Conservation (phyloP, 1,140 invertebrate species). For the Vollenhovia emeryi region DNA sequence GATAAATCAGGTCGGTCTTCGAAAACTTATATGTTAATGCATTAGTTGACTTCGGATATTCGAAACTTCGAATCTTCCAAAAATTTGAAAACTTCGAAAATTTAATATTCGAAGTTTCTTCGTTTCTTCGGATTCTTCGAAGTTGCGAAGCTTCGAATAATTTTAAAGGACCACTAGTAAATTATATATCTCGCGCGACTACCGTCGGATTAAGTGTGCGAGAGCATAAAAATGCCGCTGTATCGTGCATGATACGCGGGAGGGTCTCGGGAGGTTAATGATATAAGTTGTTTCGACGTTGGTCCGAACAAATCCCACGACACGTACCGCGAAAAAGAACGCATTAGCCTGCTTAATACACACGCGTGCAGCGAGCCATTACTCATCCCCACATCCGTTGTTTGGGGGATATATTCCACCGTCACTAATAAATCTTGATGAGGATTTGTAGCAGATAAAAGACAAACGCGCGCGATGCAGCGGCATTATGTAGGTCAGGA, state of each 20-base stretch:
- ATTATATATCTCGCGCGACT: slow-evolving; percentile 8
- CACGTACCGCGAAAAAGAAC: slow-evolving; percentile 37
- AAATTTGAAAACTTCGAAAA: no score
- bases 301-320: slow-evolving; percentile 10
- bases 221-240: background rate
- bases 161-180: no score
- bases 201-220: slow-evolving; percentile 1
- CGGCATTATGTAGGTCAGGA: slow-evolving; percentile 56
- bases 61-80: no score
- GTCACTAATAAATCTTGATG: slow-evolving; percentile 61
- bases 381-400: slow-evolving; percentile 34
- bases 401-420: slow-evolving; percentile 42
- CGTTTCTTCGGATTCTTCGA: no score
- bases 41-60: no score
- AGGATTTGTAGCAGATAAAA: slow-evolving; percentile 57
- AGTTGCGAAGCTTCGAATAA: no score
- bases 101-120: no score
- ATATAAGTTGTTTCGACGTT: slow-evolving; percentile 45
- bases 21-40: no score
- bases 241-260: slow-evolving; percentile 1
- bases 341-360: slow-evolving; percentile 46
- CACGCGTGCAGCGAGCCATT: slow-evolving; percentile 28
- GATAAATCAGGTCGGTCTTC: no score
- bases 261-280: slow-evolving; percentile 31
- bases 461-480: slow-evolving; percentile 53